Evolutionary conservation across 2,797 vertebrate species (phyloP).

Genomic region (Bradypodion ventrale): DNA sequence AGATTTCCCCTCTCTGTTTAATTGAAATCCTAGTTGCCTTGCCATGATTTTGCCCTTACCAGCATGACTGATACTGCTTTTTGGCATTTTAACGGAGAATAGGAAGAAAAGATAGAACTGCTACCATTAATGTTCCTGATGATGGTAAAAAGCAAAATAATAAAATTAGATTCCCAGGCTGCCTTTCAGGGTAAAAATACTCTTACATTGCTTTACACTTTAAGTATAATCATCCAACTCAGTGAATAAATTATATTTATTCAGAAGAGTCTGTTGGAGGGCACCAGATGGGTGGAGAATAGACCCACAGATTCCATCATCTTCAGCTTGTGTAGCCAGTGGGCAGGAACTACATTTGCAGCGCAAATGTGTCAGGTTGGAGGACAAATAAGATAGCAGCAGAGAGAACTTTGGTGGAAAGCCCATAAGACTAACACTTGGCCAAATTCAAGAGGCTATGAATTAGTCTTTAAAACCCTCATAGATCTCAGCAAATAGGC

Average conservation of each 20-base stretch:
- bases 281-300: background rate
- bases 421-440: background rate
- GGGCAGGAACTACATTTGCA: background rate
- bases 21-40: background rate
- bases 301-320: too few relatives aligned
- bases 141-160: background rate
- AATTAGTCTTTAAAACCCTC: background rate
- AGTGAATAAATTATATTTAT: background rate
- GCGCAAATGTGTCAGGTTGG: background rate
- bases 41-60: background rate
- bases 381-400: background rate
- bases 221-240: background rate
- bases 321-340: background rate
- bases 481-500: background rate
- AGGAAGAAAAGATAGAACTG: background rate
- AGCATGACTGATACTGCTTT: background rate
- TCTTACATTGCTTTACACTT: background rate
- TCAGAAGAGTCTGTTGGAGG: too few relatives aligned
- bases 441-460: background rate
- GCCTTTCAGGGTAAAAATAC: background rate
- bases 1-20: background rate
- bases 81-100: background rate
- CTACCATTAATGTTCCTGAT: background rate
- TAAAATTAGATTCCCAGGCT: background rate
- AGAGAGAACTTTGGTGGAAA: background rate